Conservation (phyloP, 2,113 vertebrate species). For the Laterallus jamaicensis region DNA sequence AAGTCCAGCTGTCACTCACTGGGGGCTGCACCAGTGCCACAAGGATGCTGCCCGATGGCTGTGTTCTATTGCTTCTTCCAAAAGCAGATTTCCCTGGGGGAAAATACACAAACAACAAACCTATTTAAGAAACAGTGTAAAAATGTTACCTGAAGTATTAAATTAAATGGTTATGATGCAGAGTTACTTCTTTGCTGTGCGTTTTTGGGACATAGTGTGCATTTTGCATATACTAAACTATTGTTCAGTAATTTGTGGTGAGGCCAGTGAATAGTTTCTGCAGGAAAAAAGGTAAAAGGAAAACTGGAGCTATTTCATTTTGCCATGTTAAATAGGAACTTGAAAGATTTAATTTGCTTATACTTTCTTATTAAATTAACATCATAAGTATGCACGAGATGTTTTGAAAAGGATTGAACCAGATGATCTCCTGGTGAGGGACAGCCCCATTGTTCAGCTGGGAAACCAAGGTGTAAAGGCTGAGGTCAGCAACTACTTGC, state of each 20-base stretch:
- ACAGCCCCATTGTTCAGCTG: background rate
- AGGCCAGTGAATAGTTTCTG: background rate
- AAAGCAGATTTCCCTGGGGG: background rate
- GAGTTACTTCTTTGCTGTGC: background rate
- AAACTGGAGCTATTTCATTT: background rate
- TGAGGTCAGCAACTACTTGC: background rate
- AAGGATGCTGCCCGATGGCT: background rate
- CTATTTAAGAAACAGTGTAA: background rate
- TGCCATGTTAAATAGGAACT: background rate
- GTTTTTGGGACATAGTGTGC: background rate
- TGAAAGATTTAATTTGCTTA: background rate
- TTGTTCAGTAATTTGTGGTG: background rate
- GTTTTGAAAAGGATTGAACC: background rate
- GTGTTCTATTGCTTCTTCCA: background rate
- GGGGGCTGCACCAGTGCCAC: background rate
- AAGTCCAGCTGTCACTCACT: background rate
- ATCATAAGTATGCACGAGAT: background rate
- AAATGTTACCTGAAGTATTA: background rate
- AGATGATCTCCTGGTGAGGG: background rate
- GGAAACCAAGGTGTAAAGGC: background rate
- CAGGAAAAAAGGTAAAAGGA: background rate
- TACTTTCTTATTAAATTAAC: background rate
- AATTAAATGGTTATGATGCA: background rate
- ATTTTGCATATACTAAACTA: too few relatives aligned
- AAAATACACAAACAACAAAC: too few relatives aligned